A percentile compares a stretch with the other conserved stretches of the same genome.
Conservation (phyloP, 2,797 vertebrate genomes). For the Australoheros facetus region DNA sequence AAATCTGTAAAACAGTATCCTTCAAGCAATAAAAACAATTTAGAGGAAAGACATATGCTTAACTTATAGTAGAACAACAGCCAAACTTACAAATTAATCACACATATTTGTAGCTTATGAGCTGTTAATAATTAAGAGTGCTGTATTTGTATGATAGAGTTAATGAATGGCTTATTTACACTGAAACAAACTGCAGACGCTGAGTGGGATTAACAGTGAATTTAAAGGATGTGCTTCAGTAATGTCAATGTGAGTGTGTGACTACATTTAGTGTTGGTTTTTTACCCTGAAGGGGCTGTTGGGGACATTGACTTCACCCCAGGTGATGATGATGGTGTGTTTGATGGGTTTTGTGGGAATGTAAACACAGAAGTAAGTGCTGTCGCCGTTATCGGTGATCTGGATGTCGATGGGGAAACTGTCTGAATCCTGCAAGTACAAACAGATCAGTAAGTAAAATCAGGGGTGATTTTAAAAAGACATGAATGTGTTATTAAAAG, state of each 20-base stretch:
- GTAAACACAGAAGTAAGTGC: slow-evolving; percentile 90
- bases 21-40: background rate
- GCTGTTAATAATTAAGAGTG: background rate
- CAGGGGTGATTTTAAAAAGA: background rate
- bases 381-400: slow-evolving; percentile 88
- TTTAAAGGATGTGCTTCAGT: background rate
- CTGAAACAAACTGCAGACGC: background rate
- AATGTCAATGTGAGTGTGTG: background rate
- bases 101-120: background rate
- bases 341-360: slow-evolving; percentile 92
- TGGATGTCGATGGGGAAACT: slow-evolving; percentile 91
- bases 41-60: background rate
- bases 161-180: background rate
- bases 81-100: background rate
- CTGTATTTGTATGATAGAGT: background rate
- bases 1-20: background rate
- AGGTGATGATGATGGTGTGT: slow-evolving; percentile 93
- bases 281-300: slow-evolving; percentile 93
- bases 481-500: background rate
- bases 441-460: too few relatives aligned
- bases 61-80: background rate
- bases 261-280: background rate
- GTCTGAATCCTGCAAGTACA: slow-evolving; percentile 85
- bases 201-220: background rate
- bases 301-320: slow-evolving; percentile 90